Percentiles rank a stretch among this genome's conserved stretches.
Conservation (phyloP, 2,113 vertebrate genomes). For the Microtus pennsylvanicus region DNA sequence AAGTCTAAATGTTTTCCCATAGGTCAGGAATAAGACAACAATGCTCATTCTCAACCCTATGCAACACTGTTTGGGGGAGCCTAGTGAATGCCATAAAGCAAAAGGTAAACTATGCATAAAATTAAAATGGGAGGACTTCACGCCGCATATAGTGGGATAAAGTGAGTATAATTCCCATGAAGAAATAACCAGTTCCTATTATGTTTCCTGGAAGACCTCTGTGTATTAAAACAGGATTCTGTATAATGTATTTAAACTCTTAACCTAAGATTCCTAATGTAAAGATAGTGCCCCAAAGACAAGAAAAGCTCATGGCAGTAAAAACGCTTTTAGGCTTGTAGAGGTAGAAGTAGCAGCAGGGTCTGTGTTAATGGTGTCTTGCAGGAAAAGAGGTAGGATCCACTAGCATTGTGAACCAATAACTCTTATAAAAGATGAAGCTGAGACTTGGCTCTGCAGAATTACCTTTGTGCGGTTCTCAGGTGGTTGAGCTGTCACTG, state of each 20-base stretch:
- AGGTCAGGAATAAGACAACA: background rate
- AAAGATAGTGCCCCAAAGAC: background rate
- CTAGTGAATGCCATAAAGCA: background rate
- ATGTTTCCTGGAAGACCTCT: background rate
- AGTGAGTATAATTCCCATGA: background rate
- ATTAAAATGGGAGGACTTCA: background rate
- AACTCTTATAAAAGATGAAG: background rate
- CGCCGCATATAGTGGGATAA: background rate
- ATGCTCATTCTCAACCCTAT: background rate
- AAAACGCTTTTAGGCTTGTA: background rate
- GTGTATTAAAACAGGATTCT: background rate
- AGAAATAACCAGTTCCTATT: constrained; percentile 4
- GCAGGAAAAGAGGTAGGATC: background rate
- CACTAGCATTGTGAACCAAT: background rate
- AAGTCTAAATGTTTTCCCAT: background rate
- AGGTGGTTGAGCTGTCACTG: background rate
- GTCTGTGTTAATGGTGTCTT: background rate
- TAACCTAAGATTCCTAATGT: background rate
- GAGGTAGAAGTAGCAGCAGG: background rate
- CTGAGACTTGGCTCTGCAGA: background rate
- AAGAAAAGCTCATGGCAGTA: background rate
- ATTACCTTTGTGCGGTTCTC: background rate
- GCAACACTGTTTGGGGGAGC: background rate
- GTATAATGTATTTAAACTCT: background rate
- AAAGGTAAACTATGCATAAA: constrained; percentile 9